Base-by-base conservation (phyloP, 2,797 vertebrate species). In the Triplophysa yarkandensis region DNA sequence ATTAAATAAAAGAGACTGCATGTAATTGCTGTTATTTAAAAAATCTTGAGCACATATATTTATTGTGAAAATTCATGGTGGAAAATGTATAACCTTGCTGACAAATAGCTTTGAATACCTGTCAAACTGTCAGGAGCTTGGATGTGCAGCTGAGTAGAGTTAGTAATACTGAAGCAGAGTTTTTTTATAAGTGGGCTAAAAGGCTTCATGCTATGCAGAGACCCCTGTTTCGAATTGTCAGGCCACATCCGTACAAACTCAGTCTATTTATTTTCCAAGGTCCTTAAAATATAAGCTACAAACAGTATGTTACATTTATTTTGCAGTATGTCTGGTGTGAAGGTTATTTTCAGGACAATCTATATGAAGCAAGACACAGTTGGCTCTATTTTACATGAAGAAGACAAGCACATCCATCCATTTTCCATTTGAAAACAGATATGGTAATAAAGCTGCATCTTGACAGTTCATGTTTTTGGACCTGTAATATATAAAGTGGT, bases 391-490 rank as follows among this genome's bases (percentile, higher is more conserved):
- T 41, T 41, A 52, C n/a, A 10, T 6, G 13, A 46, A 36, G 43
- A 39, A 43, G 2, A 54, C 6, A 21, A 27, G 13, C 11, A 39
- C 3, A 39, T 39, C 36, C 36, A 39, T 39, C 36, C 11, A 14
- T 13, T 39, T 39, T 39, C 36, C 11, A 0, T 4, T 9, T 8
- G 2, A 28, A 28, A 6, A 30, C 17, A 54, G 58, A 9, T 39
- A 11, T 39, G 27, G 41, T 52, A 41, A 52, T 27, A 63, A 21
- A 74, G 68, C 58, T 34, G 68, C 63, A 58, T 64, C 19, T 32
- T 5, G 23, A 65, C 48, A 71, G 77, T 52, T 74, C 48, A 60
- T 44, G 19, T 10, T 73, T 67, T 68, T 30, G n/a, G 64, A 71
- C 58, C 10, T 46, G 6, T 14, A 13, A 79, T 64, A 41, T 64